A percentile compares a stretch with the other conserved stretches of the same genome.
Conservation (phyloP, 2,113 vertebrate species). For the Aramus guarauna region DNA sequence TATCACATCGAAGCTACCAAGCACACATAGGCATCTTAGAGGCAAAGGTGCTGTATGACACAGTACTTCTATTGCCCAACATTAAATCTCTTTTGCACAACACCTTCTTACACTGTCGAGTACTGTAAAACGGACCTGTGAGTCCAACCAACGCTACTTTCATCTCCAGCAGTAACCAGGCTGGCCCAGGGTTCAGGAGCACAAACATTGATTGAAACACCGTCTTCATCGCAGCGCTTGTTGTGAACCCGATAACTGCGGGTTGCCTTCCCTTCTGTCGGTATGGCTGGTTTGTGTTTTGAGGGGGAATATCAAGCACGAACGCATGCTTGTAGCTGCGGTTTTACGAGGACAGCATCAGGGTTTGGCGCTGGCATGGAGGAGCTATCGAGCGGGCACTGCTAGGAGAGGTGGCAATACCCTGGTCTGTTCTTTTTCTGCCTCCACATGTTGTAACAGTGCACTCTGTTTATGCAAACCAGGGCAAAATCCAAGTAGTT, state of each 20-base stretch:
- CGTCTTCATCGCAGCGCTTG: background rate
- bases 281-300: background rate
- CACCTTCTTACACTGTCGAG: background rate
- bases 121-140: background rate
- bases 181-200: background rate
- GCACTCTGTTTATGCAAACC: background rate
- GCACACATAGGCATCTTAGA: background rate
- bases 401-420: background rate
- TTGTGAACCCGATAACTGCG: background rate
- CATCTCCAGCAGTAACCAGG: background rate
- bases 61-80: background rate
- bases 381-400: rapidly evolving
- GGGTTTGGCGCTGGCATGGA: background rate
- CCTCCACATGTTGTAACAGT: background rate
- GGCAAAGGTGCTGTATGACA: background rate
- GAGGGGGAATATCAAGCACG: background rate
- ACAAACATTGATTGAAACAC: background rate
- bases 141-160: background rate
- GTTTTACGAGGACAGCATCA: background rate
- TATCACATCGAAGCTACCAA: background rate
- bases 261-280: background rate
- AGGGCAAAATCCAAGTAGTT: background rate
- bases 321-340: background rate
- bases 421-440: background rate
- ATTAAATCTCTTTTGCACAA: background rate